Base-by-base conservation (phyloP, 2,113 vertebrate genomes). In the Erythrocercus mccallii region DNA sequence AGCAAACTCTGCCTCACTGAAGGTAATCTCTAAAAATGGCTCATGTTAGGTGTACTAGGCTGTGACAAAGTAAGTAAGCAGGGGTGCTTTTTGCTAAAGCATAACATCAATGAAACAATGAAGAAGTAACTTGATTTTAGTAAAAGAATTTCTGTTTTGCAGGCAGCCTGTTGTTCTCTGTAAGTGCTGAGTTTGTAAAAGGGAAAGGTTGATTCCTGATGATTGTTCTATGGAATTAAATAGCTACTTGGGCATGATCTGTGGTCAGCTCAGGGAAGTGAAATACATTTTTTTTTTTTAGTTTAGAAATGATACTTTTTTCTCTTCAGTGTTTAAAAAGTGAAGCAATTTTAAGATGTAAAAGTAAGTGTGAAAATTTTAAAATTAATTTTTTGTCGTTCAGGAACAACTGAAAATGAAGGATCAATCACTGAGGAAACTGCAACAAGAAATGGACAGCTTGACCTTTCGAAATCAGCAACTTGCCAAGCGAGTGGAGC, bases 391-490 rank as follows among this genome's bases (percentile, higher is more conserved):
- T 44, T 64, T 84, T 44, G 8, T 61, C 31, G 9, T 78, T 85
- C 86, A 99, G 99, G 99, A 99, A 15, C 99, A 99, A 91, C 86
- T 99, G 92, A 99, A 99, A 96, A 99, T 99, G 98, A 99, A 98
- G 94, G 99, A 99, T 91, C 99, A 99, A 23, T 99, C 98, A 5
- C 86, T 99, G 95, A 98, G 99, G 87, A 99, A 99, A 90, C 97
- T 99, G 74, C 99, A 99, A 91, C 99, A 99, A 97, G 99, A 99
- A 98, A 99, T 99, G 99, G 99, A 99, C 97, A 99, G 99, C 48
- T 97, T 99, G 93, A 99, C 98, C 62, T 99, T 99, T 97, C 98
- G 99, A 92, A 99, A 99, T 97, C 99, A 99, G 82, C 99, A 99
- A 11, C 97, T 99, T 92, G 98, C 99, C 91, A 99, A 99, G 96